Conservation (phyloP, 2,113 vertebrate genomes). For the Proterorhinus semilunaris region DNA sequence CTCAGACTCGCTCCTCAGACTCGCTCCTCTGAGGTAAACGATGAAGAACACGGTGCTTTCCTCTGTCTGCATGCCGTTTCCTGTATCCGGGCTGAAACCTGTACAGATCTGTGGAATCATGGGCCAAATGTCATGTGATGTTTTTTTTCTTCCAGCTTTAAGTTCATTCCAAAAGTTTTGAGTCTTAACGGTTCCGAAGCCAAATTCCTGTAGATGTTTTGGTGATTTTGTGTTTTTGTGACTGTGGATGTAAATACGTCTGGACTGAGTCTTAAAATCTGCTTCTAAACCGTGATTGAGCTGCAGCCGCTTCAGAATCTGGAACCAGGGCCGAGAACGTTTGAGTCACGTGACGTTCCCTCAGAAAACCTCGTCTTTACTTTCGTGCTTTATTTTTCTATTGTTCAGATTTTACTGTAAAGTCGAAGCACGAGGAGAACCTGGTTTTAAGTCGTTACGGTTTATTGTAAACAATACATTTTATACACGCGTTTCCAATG, state of each 20-base stretch:
- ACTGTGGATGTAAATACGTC: not conserved
- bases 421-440: too few species aligned
- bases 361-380: too few species aligned
- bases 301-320: too few species aligned
- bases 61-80: constrained; percentile 62
- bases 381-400: too few species aligned
- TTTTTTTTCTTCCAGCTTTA: constrained; percentile 51
- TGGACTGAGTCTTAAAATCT: too few species aligned
- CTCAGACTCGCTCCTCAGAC: too few species aligned
- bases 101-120: constrained; percentile 23
- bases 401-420: too few species aligned
- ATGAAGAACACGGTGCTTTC: constrained; percentile 1
- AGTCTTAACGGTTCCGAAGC: constrained; percentile 34
- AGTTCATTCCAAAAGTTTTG: constrained; percentile 51
- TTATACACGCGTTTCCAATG: too few species aligned
- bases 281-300: too few species aligned
- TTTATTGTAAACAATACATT: too few species aligned
- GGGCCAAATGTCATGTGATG: constrained; percentile 55
- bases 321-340: not conserved
- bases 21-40: too few species aligned
- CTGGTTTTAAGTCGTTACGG: too few species aligned
- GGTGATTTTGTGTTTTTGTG: constrained; percentile 21
- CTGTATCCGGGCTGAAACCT: constrained; percentile 27
- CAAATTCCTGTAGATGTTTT: constrained; percentile 21
- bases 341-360: constrained; percentile 3